These are phyloP conservation scores for Rynchops niger DNA, from an alignment of 2,113 vertebrate species.

Conservation along the genomic window DNA sequence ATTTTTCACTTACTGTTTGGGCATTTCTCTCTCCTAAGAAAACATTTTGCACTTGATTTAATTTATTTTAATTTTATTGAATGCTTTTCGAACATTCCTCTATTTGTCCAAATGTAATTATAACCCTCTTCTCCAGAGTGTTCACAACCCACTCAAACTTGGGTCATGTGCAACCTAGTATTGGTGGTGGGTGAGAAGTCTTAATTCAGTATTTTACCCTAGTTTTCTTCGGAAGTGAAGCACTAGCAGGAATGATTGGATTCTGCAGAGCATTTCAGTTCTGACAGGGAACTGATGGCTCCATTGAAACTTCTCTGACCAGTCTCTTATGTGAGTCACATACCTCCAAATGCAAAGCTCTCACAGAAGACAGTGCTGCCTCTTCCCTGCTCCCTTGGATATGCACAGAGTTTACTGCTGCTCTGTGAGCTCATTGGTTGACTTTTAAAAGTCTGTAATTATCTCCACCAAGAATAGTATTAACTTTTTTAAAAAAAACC, in stretches of 20 bases:
- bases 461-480: constrained; percentile 29
- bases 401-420: rapidly evolving
- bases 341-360: neutral
- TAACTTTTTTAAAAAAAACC: constrained; percentile 46
- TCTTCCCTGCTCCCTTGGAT: neutral
- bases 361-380: neutral
- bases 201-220: neutral
- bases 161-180: neutral
- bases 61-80: neutral
- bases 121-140: neutral
- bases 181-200: neutral
- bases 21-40: neutral
- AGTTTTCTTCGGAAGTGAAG: neutral
- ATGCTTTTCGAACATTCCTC: neutral
- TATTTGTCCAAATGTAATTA: neutral
- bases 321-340: neutral
- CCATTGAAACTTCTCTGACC: neutral
- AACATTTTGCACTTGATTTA: neutral
- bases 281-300: neutral
- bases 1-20: neutral
- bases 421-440: neutral
- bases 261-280: neutral
- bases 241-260: neutral
- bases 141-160: neutral
- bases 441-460: constrained; percentile 36